Conservation (phyloP, 2,113 vertebrate species). For the Syrmaticus mikado region DNA sequence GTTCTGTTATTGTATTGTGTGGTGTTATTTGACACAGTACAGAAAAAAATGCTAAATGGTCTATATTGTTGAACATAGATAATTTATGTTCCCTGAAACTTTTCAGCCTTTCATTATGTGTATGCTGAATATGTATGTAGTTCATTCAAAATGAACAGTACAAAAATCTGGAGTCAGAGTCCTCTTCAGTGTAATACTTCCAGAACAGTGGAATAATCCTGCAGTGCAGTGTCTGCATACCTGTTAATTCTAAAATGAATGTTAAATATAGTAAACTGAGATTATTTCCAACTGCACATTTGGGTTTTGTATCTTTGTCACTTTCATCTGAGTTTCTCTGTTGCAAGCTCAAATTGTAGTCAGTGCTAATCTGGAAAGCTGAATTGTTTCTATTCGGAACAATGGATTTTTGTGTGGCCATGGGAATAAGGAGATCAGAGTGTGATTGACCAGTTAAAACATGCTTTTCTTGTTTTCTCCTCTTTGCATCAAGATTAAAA, state of each 20-base stretch:
- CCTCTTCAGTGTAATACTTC: not conserved
- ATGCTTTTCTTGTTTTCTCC: not conserved
- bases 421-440: not conserved
- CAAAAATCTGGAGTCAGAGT: not conserved
- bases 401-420: not conserved
- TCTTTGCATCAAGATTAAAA: not conserved
- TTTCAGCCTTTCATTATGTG: not conserved
- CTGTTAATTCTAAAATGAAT: not conserved
- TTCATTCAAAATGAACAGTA: not conserved
- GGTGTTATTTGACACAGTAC: not conserved
- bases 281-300: not conserved
- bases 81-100: too few relatives aligned
- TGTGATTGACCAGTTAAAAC: not conserved
- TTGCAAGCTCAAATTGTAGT: not conserved
- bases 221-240: not conserved
- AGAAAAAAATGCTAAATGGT: too few relatives aligned
- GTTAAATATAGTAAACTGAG: not conserved
- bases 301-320: not conserved
- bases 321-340: not conserved
- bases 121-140: not conserved
- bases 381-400: not conserved
- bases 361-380: not conserved
- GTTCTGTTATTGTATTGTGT: not conserved
- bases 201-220: not conserved
- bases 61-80: too few relatives aligned